Evolutionary conservation across 2,888 invertebrate species (phyloP).

Genomic region (Macrophya alboannulata): DNA sequence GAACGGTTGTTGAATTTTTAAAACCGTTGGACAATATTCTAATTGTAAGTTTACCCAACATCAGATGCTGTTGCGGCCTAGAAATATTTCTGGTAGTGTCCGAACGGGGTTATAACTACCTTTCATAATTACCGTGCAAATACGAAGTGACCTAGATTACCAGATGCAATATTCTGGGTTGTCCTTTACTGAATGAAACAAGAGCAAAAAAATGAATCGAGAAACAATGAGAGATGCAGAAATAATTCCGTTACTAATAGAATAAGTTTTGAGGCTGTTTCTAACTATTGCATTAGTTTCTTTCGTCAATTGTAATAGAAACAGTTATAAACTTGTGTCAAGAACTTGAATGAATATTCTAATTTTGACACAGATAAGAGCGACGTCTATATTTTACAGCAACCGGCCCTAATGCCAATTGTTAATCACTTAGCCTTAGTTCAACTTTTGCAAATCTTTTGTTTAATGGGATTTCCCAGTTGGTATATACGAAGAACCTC

Average conservation of each 20-base stretch:
- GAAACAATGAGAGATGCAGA: conserved; percentile 12
- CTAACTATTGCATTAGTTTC: conserved; percentile 1
- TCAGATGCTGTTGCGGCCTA: conserved; percentile 39
- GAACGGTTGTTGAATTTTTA: background rate
- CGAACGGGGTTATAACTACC: conserved; percentile 29
- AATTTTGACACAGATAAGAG: conserved; percentile 42
- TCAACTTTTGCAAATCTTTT: conserved; percentile 16
- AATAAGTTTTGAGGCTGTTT: conserved; percentile 5
- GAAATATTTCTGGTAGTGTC: conserved; percentile 45
- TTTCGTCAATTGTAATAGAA: background rate
- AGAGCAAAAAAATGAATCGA: background rate
- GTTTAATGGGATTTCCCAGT: background rate
- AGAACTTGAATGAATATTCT: conserved; percentile 33
- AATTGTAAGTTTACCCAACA: conserved; percentile 9
- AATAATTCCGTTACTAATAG: background rate
- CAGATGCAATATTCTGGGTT: conserved; percentile 27
- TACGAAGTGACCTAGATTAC: conserved; percentile 51
- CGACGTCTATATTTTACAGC: background rate
- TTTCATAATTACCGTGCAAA: conserved; percentile 52
- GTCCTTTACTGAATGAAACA: background rate
- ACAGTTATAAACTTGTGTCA: conserved; percentile 15
- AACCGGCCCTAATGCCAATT: background rate
- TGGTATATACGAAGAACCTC: background rate
- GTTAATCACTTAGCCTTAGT: background rate
- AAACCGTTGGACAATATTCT: conserved; percentile 24